Evolutionary conservation across 2,113 vertebrate species (phyloP).

Genomic region (Nyctibius bracteatus): DNA sequence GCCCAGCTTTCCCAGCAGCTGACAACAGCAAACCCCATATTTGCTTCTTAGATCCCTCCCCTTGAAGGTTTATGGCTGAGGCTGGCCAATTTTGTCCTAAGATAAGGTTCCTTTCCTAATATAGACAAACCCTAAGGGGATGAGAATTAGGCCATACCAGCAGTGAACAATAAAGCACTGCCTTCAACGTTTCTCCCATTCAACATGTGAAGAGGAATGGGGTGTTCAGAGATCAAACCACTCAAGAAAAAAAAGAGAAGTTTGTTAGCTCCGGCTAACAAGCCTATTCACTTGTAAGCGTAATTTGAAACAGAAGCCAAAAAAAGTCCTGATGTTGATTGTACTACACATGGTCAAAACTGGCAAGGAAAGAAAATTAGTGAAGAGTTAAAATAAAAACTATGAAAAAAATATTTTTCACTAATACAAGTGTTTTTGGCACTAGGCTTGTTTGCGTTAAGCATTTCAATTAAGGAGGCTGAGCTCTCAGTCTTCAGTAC

Average conservation of each 20-base stretch:
- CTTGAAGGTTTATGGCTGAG: not conserved
- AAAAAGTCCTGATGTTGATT: not conserved
- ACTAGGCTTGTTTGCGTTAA: not conserved
- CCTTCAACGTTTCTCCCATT: not conserved
- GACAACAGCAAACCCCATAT: not conserved
- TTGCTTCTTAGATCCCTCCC: not conserved
- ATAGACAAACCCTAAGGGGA: not conserved
- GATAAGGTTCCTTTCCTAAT: not conserved
- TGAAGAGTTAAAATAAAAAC: slow-evolving; percentile 4
- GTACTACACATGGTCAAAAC: not conserved
- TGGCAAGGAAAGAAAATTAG: not conserved
- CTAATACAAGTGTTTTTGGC: not conserved
- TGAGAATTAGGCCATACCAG: not conserved
- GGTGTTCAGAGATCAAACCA: slow-evolving; percentile 35
- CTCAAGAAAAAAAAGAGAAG: not conserved
- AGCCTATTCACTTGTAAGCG: not conserved
- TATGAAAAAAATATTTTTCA: not conserved
- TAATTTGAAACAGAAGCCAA: slow-evolving; percentile 40
- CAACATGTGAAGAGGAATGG: slow-evolving; percentile 1
- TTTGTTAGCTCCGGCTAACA: not conserved
- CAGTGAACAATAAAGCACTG: not conserved
- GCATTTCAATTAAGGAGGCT: not conserved
- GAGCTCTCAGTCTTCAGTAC: not conserved
- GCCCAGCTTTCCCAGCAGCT: not conserved
- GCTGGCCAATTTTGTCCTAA: not conserved